These are phyloP conservation scores for Elegia similella DNA, from an alignment of 2,888 invertebrate species.

Conservation along the genomic window DNA sequence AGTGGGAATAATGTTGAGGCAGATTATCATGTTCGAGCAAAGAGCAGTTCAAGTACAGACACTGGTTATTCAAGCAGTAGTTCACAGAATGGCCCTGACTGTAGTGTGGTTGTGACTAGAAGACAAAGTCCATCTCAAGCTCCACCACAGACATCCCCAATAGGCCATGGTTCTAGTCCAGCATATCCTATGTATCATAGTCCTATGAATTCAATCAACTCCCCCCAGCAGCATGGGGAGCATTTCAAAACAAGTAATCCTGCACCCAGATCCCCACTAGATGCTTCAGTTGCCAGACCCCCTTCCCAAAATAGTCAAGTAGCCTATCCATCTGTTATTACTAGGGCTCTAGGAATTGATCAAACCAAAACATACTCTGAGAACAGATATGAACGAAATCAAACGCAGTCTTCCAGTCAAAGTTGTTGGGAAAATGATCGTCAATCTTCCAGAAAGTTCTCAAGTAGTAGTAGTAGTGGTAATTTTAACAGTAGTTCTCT, in stretches of 20 bases:
- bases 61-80: slow-evolving; percentile 84
- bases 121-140: slow-evolving; percentile 86
- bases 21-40: slow-evolving; percentile 83
- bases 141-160: slow-evolving; percentile 87
- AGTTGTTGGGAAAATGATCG: slow-evolving; percentile 83
- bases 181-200: slow-evolving; percentile 93
- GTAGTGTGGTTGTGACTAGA: slow-evolving; percentile 84
- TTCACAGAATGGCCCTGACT: slow-evolving; percentile 85
- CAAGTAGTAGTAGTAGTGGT: slow-evolving; percentile 60
- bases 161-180: slow-evolving; percentile 88
- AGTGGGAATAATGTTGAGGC: slow-evolving; percentile 82
- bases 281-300: slow-evolving; percentile 85
- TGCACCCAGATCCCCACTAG: slow-evolving; percentile 86
- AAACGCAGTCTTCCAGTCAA: slow-evolving; percentile 68
- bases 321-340: slow-evolving; percentile 92
- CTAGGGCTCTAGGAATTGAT: slow-evolving; percentile 85
- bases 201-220: slow-evolving; percentile 89
- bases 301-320: slow-evolving; percentile 83
- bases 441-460: slow-evolving; percentile 73
- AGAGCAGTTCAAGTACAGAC: slow-evolving; percentile 83
- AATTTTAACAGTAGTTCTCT: slow-evolving; percentile 59
- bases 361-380: slow-evolving; percentile 80
- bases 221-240: slow-evolving; percentile 85
- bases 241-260: slow-evolving; percentile 75
- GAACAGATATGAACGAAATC: slow-evolving; percentile 78